A percentile compares a stretch with the other conserved stretches of the same genome.
These are phyloP conservation scores for Ephydatia muelleri DNA, from an alignment of 37 sponge, comb jelly and placozoan species.

Conservation along the genomic window DNA sequence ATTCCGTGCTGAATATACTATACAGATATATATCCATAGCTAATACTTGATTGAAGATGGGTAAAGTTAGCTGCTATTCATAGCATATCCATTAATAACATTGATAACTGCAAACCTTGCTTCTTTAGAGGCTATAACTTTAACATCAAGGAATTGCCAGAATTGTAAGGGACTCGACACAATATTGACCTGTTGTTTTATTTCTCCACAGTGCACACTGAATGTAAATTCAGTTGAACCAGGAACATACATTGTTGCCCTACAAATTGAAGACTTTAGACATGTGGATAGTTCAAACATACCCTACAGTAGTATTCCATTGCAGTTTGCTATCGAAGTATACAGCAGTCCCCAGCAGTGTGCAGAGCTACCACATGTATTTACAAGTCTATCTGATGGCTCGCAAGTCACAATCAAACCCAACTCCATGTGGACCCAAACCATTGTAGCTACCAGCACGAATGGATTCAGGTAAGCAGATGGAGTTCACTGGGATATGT, in stretches of 20 bases:
- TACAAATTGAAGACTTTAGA: conserved; percentile 28
- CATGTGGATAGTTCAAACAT: not conserved
- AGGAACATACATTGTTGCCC: conserved; percentile 8
- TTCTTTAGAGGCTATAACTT: too few relatives aligned
- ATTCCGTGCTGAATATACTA: too few relatives aligned
- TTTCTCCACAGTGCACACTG: not conserved
- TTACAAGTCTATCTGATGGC: not conserved
- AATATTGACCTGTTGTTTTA: too few relatives aligned
- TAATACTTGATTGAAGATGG: too few relatives aligned
- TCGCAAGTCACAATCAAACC: too few relatives aligned
- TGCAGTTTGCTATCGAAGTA: not conserved
- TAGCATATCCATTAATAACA: too few relatives aligned
- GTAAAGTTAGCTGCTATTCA: too few relatives aligned
- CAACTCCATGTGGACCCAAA: not conserved
- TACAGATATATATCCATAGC: too few relatives aligned
- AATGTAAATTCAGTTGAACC: not conserved
- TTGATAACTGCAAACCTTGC: too few relatives aligned
- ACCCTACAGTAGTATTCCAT: conserved; percentile 20
- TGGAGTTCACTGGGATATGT: too few relatives aligned
- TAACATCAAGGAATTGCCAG: too few relatives aligned
- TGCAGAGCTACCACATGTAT: not conserved
- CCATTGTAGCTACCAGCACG: not conserved
- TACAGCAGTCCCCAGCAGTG: not conserved
- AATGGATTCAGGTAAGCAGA: not conserved
- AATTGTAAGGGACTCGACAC: too few relatives aligned